These are phyloP conservation scores for Opisthograptis luteolata DNA, from an alignment of 2,888 invertebrate species.

Conservation along the genomic window DNA sequence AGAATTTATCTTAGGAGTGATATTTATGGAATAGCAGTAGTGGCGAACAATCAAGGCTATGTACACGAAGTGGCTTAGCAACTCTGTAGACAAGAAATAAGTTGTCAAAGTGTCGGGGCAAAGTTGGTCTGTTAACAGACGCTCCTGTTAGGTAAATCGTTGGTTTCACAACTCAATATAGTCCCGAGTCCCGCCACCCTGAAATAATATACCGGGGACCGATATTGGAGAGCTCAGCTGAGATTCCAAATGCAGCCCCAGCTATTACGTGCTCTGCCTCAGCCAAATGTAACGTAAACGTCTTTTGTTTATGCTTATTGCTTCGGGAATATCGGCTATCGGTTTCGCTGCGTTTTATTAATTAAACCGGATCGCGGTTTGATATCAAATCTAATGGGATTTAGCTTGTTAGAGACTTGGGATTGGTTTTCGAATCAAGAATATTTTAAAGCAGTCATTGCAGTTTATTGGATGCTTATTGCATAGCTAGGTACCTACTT, in stretches of 20 bases:
- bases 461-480: too few relatives aligned
- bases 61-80: slow-evolving; percentile 74
- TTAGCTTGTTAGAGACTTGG: slow-evolving; percentile 3
- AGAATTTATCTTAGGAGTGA: slow-evolving; percentile 26
- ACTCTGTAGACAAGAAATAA: slow-evolving; percentile 80
- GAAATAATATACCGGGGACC: slow-evolving; percentile 76
- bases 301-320: slow-evolving; percentile 70
- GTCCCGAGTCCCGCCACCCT: slow-evolving; percentile 58
- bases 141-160: slow-evolving; percentile 80
- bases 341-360: slow-evolving; percentile 45
- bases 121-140: slow-evolving; percentile 78
- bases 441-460: too few relatives aligned
- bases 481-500: too few relatives aligned
- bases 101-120: slow-evolving; percentile 81
- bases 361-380: slow-evolving; percentile 43
- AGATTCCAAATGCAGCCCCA: slow-evolving; percentile 66
- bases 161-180: slow-evolving; percentile 81
- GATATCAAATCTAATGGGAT: slow-evolving; percentile 29
- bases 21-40: slow-evolving; percentile 34
- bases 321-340: slow-evolving; percentile 43
- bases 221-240: slow-evolving; percentile 73
- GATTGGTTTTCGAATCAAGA: neutral
- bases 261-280: slow-evolving; percentile 60
- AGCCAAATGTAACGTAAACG: slow-evolving; percentile 70
- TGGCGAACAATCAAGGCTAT: slow-evolving; percentile 66